Percentiles rank a stretch among this genome's conserved stretches.
These are phyloP conservation scores for Mongoloraphidia duomilia DNA, from an alignment of 2,888 invertebrate genomes.

Conservation along the genomic window DNA sequence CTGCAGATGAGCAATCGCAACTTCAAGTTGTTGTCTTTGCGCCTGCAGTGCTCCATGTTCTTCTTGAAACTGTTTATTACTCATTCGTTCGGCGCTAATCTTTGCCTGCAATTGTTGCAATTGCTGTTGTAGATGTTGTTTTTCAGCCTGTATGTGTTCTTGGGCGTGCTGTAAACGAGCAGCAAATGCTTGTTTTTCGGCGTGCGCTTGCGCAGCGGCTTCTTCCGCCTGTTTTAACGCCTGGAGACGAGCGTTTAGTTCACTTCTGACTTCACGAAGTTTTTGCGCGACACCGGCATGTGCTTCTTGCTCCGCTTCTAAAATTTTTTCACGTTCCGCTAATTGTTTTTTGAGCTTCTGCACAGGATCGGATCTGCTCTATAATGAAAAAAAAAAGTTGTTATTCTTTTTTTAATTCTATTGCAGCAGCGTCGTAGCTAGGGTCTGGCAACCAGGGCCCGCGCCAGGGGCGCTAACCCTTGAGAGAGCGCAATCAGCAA, in stretches of 20 bases:
- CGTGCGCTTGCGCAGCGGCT: slow-evolving; percentile 34
- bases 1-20: slow-evolving; percentile 45
- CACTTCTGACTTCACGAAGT: slow-evolving; percentile 59
- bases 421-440: too few species aligned
- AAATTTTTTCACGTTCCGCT: slow-evolving; percentile 68
- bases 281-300: slow-evolving; percentile 62
- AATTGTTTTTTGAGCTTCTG: slow-evolving; percentile 77
- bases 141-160: slow-evolving; percentile 31
- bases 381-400: slow-evolving; percentile 11
- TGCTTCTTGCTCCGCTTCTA: slow-evolving; percentile 60
- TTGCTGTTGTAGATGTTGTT: slow-evolving; percentile 43
- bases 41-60: slow-evolving; percentile 43
- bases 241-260: slow-evolving; percentile 42
- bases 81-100: slow-evolving; percentile 34
- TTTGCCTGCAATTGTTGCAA: slow-evolving; percentile 38
- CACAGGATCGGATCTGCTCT: slow-evolving; percentile 72
- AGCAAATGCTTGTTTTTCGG: slow-evolving; percentile 47
- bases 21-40: slow-evolving; percentile 49
- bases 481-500: too few species aligned
- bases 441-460: too few species aligned
- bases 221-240: slow-evolving; percentile 43
- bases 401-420: too few species aligned
- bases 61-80: slow-evolving; percentile 35
- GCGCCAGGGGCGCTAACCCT: too few species aligned
- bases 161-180: slow-evolving; percentile 42